phyloP scores from a whole-genome alignment of 1,140 invertebrate genomes.

The Bombyx mandarina region DNA sequence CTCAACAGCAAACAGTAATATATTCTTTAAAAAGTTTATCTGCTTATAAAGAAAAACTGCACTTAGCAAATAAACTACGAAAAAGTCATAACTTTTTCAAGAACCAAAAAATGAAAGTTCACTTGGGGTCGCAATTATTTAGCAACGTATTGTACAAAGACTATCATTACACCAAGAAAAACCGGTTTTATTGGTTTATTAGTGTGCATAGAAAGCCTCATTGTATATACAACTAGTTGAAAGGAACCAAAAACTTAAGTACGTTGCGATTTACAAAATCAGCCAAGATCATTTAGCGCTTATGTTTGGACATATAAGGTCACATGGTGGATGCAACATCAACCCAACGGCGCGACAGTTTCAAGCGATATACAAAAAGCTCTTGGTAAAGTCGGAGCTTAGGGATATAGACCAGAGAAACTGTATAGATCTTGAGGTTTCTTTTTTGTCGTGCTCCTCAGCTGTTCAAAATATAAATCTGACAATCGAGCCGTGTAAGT shows the following conservation, averaged over 20 bases:
- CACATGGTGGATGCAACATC: conserved; percentile 18
- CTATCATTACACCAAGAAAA: conserved; percentile 13
- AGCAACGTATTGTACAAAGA: neutral
- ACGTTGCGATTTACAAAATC: conserved; percentile 13
- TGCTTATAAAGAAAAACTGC: neutral
- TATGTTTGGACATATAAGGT: conserved; percentile 15
- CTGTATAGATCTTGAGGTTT: conserved; percentile 10
- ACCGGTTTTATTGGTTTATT: conserved; percentile 19
- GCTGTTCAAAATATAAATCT: conserved; percentile 1
- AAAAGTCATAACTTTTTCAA: neutral
- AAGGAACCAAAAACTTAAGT: conserved; percentile 10
- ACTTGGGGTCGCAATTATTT: neutral
- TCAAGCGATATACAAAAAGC: conserved; percentile 12
- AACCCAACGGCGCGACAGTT: conserved; percentile 22
- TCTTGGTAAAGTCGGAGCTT: conserved; percentile 9
- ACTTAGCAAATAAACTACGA: neutral
- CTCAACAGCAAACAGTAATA: conserved; percentile 6
- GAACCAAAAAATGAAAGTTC: conserved; percentile 1
- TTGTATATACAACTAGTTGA: conserved; percentile 8
- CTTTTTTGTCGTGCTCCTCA: conserved; percentile 8
- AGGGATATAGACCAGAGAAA: conserved; percentile 6
- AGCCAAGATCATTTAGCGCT: conserved; percentile 22
- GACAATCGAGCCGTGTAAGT: neutral
- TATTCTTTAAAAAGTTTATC: conserved; percentile 4
- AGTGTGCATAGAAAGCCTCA: conserved; percentile 11